phyloP scores from a whole-genome alignment of 2,797 vertebrate species.

The Sebastes glaucus region DNA sequence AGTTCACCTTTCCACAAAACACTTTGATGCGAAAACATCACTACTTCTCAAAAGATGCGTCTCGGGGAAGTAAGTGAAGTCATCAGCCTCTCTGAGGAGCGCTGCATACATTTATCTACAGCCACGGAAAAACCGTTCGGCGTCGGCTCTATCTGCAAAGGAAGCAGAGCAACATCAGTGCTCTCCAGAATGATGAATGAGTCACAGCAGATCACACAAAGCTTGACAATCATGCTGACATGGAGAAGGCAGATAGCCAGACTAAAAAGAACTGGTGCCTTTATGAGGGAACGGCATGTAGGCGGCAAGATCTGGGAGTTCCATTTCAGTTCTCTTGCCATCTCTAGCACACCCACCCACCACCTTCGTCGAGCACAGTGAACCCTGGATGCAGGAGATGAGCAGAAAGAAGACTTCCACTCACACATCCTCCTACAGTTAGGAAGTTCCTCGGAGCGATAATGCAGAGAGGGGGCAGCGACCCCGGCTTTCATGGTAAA shows the following conservation, averaged over 20 bases:
- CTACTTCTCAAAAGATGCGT: constrained; percentile 2
- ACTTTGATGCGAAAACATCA: constrained; percentile 15
- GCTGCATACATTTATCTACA: constrained; percentile 32
- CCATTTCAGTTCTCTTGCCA: constrained; percentile 78
- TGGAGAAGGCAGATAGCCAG: constrained; percentile 75
- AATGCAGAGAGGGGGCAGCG: constrained; percentile 40
- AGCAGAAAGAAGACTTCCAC: constrained; percentile 66
- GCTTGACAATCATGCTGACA: constrained; percentile 73
- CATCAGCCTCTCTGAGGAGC: constrained; percentile 7
- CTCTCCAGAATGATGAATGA: constrained; percentile 71
- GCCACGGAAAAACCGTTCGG: constrained; percentile 26
- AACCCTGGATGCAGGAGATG: constrained; percentile 62
- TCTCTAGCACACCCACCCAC: constrained; percentile 74
- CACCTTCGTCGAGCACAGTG: constrained; percentile 57
- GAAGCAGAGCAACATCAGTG: constrained; percentile 57
- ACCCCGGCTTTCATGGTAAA: constrained; percentile 66
- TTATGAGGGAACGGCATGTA: constrained; percentile 70
- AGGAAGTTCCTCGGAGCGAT: constrained; percentile 71
- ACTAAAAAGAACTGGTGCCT: constrained; percentile 69
- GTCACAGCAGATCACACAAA: constrained; percentile 74
- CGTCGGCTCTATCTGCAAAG: constrained; percentile 40
- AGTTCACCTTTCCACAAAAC: constrained; percentile 18
- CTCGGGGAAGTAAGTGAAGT: constrained; percentile 34
- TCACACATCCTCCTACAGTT: constrained; percentile 65
- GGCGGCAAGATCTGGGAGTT: constrained; percentile 77